Percentiles rank a stretch among this genome's conserved stretches.
Conservation (phyloP, 2,888 invertebrate species). For the Ectemnius lituratus region DNA sequence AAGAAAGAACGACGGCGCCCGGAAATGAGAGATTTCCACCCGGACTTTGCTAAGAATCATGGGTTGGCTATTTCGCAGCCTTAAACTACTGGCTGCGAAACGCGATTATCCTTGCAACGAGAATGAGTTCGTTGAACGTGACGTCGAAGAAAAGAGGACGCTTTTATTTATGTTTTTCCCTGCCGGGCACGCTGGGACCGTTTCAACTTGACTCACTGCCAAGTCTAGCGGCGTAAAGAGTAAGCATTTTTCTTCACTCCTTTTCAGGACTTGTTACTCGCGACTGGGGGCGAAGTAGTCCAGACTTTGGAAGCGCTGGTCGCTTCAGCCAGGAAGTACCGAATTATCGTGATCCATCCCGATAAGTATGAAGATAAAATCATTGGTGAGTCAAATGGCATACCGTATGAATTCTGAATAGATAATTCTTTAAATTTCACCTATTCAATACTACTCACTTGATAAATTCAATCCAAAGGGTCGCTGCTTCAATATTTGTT, state of each 20-base stretch:
- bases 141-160: conserved; percentile 2
- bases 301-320: conserved; percentile 51
- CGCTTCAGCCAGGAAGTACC: conserved; percentile 37
- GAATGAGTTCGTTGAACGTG: conserved; percentile 19
- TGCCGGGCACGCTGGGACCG: conserved; percentile 18
- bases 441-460: too few relatives aligned
- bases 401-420: too few relatives aligned
- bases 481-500: too few relatives aligned
- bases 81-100: too few relatives aligned
- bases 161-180: conserved; percentile 41
- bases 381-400: conserved; percentile 51
- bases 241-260: conserved; percentile 5
- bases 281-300: conserved; percentile 62
- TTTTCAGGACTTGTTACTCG: conserved; percentile 63
- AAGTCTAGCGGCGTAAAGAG: conserved; percentile 33
- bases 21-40: conserved; percentile 2
- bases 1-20: background rate
- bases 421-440: too few relatives aligned
- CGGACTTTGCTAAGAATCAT: background rate
- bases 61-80: too few relatives aligned
- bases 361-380: conserved; percentile 44
- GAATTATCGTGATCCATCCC: conserved; percentile 53
- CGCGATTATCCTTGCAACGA: conserved; percentile 12
- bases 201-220: conserved; percentile 45
- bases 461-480: too few relatives aligned